Conservation (phyloP, 2,888 invertebrate species). For the Allolobophora icterica region DNA sequence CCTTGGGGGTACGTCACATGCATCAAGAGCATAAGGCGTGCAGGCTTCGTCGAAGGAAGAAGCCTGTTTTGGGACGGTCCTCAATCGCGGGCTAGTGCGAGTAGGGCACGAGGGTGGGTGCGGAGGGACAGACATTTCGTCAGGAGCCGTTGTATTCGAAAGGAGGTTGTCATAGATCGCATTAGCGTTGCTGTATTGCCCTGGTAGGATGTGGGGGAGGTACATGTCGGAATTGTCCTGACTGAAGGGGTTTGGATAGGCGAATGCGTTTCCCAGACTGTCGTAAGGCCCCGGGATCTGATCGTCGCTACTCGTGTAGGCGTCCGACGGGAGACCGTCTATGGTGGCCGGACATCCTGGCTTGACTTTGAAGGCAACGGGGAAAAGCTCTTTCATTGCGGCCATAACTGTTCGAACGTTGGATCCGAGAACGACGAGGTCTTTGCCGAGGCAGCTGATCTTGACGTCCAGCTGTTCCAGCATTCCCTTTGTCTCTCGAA, state of each 20-base stretch:
- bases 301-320: neutral
- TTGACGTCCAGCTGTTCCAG: slow-evolving; percentile 30
- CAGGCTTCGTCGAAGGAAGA: neutral
- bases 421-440: slow-evolving; percentile 12
- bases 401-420: neutral
- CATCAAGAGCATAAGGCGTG: neutral
- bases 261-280: neutral
- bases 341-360: neutral
- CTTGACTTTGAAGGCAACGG: neutral
- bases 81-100: neutral
- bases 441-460: neutral
- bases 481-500: slow-evolving; percentile 27
- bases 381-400: neutral
- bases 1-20: neutral
- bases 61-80: neutral
- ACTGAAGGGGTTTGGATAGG: neutral
- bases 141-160: neutral
- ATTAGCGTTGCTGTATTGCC: neutral
- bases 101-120: neutral
- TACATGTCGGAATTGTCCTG: neutral
- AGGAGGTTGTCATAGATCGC: neutral
- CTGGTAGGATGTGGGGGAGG: neutral
- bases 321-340: neutral
- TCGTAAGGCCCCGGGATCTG: neutral
- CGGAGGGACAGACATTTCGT: neutral